Evolutionary conservation across 2,113 vertebrate genomes (phyloP), one percentile per base, ranked within the genome.

Genomic region (Gila orcuttii): DNA sequence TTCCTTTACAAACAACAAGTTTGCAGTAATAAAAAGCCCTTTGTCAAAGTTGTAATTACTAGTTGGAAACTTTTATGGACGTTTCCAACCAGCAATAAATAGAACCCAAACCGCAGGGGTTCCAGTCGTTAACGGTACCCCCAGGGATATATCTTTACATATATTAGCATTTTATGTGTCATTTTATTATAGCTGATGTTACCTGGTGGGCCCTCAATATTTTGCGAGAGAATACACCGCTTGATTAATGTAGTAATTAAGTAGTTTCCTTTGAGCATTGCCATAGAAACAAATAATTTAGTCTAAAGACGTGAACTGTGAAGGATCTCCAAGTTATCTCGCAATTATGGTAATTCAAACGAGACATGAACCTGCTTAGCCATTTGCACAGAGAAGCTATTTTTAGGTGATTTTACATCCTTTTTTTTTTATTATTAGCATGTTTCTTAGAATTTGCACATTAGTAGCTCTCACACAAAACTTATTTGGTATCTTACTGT

Each of bases 201-300:
- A 55, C 36, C 9, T 78, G 15, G 50, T 33, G 28, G 15, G 47
- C 31, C 31, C 52, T 33, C 50, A 57, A 57, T 13, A 52, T 55
- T 57, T 57, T 78, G 15, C 10, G 11, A 55, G 8, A 78, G 17
- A 57, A 57, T 28, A 47, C 28, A 57, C 28, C 1, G 0, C 47
- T 23, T 57, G 75, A 78, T 78, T 77, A 55, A 77, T 55, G 47
- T 31, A 55, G 74, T 55, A 55, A 77, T 77, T 78, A 78, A 57
- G 47, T 78, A 33, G 15, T 55, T 52, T 33, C 75, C 50, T 57
- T 31, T 57, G 47, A 78, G 75, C 75, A 31, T 57, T 78, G 75
- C 50, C 75, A 57, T 57, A 33, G 25, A 78, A 33, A 78, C 1
- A 2, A 55, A 78, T 57, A 19, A 78, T 78, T 78, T 78, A 57